Percentiles rank a stretch among this genome's conserved stretches.
Evolutionary conservation across 2,888 invertebrate species (phyloP).

Genomic region (Drosophila mimica): DNA sequence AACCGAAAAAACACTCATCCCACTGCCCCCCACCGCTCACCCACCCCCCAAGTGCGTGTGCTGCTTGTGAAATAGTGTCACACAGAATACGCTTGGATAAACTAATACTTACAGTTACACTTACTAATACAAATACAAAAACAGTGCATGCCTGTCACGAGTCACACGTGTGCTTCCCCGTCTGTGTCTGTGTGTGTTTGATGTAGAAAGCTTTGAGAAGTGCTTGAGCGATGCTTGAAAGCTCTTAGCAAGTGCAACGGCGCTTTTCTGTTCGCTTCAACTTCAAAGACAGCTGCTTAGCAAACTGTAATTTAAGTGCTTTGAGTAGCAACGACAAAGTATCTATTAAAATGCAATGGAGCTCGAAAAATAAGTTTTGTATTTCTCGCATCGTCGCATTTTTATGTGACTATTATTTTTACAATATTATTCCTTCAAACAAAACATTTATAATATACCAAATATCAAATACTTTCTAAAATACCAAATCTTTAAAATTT

Average conservation of each 20-base stretch:
- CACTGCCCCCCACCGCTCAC: neutral
- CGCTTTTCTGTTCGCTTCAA: neutral
- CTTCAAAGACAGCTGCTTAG: neutral
- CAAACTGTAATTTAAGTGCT: neutral
- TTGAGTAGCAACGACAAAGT: neutral
- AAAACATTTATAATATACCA: neutral
- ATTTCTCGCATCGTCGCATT: neutral
- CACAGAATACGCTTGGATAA: constrained; percentile 13
- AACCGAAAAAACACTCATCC: constrained; percentile 11
- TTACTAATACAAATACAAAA: constrained; percentile 3
- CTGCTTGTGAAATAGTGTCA: constrained; percentile 49
- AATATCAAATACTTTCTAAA: neutral
- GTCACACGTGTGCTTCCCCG: constrained; percentile 31
- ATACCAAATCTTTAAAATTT: neutral
- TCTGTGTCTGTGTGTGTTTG: constrained; percentile 5
- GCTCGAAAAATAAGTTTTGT: neutral
- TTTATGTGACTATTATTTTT: neutral
- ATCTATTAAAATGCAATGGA: constrained; percentile 3
- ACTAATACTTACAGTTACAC: constrained; percentile 3
- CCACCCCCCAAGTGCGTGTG: constrained; percentile 65
- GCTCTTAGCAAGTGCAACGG: constrained; percentile 32
- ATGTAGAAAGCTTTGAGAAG: constrained; percentile 24
- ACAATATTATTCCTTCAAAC: neutral
- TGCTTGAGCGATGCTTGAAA: constrained; percentile 39
- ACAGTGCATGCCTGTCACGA: constrained; percentile 2